A percentile compares a stretch with the other conserved stretches of the same genome.
Evolutionary conservation across 2,113 vertebrate species (phyloP).

Genomic region (mouse (Mus musculus)): GRCm39 chr7:40528501-40529000

Average conservation of each 20-base stretch:
- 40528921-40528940: background rate
- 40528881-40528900: background rate
- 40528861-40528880: background rate
- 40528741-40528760: constrained; percentile 8
- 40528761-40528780: accelerated
- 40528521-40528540: constrained; percentile 78
- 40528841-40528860: background rate
- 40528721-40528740: background rate
- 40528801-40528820: background rate
- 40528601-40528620: constrained; percentile 67
- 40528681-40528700: background rate
- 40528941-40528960: background rate
- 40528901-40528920: background rate
- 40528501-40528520: constrained; percentile 76
- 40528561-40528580: constrained; percentile 69
- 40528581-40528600: constrained; percentile 72
- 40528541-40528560: constrained; percentile 73
- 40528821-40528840: too few relatives aligned
- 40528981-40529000: background rate
- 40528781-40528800: background rate
- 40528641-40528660: background rate
- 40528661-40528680: background rate
- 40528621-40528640: background rate
- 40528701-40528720: background rate
- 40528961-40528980: background rate